Evolutionary conservation across 35 echinoderm and acorn worm species (phyloP), one percentile per base, ranked within the genome.

Genomic region (Patiria miniata): DNA sequence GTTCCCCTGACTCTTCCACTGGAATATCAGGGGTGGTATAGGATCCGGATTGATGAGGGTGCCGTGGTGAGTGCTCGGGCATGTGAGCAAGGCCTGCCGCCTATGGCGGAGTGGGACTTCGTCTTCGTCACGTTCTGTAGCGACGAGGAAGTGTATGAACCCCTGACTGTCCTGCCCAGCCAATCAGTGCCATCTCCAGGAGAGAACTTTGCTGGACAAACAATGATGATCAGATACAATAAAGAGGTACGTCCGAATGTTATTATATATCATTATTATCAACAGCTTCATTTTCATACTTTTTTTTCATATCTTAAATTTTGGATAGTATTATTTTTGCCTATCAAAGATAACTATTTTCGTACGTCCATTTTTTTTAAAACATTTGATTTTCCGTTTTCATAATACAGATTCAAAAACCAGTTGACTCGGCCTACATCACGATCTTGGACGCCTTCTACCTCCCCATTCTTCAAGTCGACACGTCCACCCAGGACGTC

Each of bases 121-220:
- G 61, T 69, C 23, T 69, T 69, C 34, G 61, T 69, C 23, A 69
- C 61, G 61, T 69, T 69, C 61, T 69, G 61, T 34, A 69, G 23
- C 61, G 61, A 69, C 23, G 61, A 69, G 0, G 61, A 69, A 14
- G 19, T 7, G 61, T 69, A 69, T 29, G 61, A 69, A 8, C 61
- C 61, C 4, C 61, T 69, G 26, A 69, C 61, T 1, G 61, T 69
- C 3, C 61, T 69, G 2, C 61, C 29, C 10, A 69, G 23, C 23
- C 23, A 69, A 69, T 69, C 61, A 69, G 23, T 69, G 9, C 61
- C 61, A 12, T 69, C 61, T 32, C 61, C 61, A 4, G 61, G 61
- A 23, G 61, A 69, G 28, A 34, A 69, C 26, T 69, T 69, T 0
- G 61, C 61, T 29, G 61, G 61, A 69, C 61, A 69, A 34, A 69